A percentile compares a stretch with the other conserved stretches of the same genome.
Conservation (phyloP, 2,797 vertebrate genomes). For the Chaetodon trifasciatus region DNA sequence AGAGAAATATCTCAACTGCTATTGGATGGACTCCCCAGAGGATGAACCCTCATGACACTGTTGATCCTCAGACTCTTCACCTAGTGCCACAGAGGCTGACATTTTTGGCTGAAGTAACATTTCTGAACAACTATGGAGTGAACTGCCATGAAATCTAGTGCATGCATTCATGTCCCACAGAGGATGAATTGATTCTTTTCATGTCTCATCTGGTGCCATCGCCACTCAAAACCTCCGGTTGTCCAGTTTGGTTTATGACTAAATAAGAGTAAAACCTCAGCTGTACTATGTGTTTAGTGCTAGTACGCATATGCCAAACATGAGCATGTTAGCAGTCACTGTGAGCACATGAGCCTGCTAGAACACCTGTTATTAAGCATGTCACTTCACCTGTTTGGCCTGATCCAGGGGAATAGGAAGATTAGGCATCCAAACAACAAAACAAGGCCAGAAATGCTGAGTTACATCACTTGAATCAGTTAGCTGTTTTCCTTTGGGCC, state of each 20-base stretch:
- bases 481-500: slow-evolving; percentile 17
- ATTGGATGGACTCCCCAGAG: background rate
- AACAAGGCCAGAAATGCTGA: background rate
- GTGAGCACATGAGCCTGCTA: too few relatives aligned
- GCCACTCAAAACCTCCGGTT: background rate
- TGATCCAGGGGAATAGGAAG: background rate
- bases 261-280: background rate
- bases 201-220: background rate
- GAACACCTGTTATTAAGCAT: background rate
- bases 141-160: background rate
- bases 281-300: background rate
- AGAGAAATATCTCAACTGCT: background rate
- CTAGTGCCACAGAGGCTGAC: background rate
- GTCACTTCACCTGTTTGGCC: background rate
- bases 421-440: background rate
- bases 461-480: slow-evolving; percentile 3
- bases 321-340: too few relatives aligned
- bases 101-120: background rate
- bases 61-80: too few relatives aligned
- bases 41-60: background rate
- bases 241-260: background rate
- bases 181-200: background rate
- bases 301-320: background rate
- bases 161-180: background rate
- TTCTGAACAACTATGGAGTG: background rate